Base-by-base conservation (phyloP, 2,888 invertebrate genomes). In the Drosophila barbarae region DNA sequence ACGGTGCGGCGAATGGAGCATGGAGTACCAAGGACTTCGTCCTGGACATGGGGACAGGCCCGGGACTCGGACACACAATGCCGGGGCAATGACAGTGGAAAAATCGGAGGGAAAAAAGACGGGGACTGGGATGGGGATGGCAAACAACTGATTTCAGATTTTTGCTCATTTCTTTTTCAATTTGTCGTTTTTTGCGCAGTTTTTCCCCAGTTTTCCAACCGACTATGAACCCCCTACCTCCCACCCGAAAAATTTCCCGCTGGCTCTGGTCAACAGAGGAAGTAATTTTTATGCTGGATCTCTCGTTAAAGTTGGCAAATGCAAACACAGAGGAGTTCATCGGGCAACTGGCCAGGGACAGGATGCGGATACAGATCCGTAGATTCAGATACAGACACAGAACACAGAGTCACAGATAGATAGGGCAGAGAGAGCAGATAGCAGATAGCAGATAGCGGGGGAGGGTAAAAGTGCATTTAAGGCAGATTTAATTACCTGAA, bases 401-500 rank as follows among this genome's bases (percentile, higher is more conserved):
- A 35, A 30, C 34, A 41, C 41, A 35, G 30, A 35, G 46, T 46
- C 6, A 47, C 18, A 39, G 58, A 38, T 26, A 46, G 44, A 49
- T 49, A 41, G 28, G 41, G 36, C 56, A 53, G 46, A 56, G 55
- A 53, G 23, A 35, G 36, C 41, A 49, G 41, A 41, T 15, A 44
- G 26, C 26, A 26, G 30, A 30, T 30, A 30, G 46, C 46, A 47
- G 30, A 32, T 21, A 13, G 46, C 30, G 13, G 30, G 42, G 50
- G 55, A 68, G 66, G 64, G 66, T 28, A 69, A 69, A 64, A 69
- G 72, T 67, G 79, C 74, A 79, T 81, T 77, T 60, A 59, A 60
- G 59, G 59, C 60, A 34, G 59, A 85, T 87, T 86, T 86, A 88
- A 88, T 87, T 90, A 91, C 91, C 91, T 91, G 93, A 77, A 96